Conservation (phyloP, 2,888 invertebrate species). For the Synergus itoensis region DNA sequence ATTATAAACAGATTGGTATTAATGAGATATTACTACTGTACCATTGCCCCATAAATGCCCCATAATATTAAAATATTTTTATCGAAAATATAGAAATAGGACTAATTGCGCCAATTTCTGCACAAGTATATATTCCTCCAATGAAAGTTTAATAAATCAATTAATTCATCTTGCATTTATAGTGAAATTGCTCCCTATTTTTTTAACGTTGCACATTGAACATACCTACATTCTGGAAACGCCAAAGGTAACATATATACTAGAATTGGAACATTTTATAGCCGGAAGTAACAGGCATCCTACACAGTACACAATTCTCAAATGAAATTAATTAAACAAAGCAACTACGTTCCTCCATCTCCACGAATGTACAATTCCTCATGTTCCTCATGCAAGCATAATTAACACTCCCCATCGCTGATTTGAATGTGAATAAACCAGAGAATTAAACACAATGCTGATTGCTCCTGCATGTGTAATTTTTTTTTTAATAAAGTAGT, state of each 20-base stretch:
- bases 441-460: slow-evolving; percentile 14
- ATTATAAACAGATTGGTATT: too few species aligned
- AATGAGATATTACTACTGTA: too few species aligned
- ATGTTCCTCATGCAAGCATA: slow-evolving; percentile 13
- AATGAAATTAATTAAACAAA: slow-evolving; percentile 30
- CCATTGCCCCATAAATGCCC: too few species aligned
- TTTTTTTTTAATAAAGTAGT: slow-evolving; percentile 14
- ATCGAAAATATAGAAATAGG: too few species aligned
- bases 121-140: too few species aligned
- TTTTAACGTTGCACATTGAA: background rate
- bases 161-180: too few species aligned
- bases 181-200: too few species aligned
- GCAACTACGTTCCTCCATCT: background rate
- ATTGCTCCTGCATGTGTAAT: slow-evolving; percentile 18
- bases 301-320: slow-evolving; percentile 2
- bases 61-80: too few species aligned
- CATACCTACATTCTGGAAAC: background rate
- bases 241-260: background rate
- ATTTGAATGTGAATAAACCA: slow-evolving; percentile 14
- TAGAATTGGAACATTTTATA: slow-evolving; percentile 10
- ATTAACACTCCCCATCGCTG: background rate
- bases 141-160: too few species aligned
- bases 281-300: background rate
- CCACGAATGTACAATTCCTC: background rate
- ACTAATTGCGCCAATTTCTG: too few species aligned